phyloP scores from a whole-genome alignment of 2,113 vertebrate species.

The Crotalus helleri region DNA sequence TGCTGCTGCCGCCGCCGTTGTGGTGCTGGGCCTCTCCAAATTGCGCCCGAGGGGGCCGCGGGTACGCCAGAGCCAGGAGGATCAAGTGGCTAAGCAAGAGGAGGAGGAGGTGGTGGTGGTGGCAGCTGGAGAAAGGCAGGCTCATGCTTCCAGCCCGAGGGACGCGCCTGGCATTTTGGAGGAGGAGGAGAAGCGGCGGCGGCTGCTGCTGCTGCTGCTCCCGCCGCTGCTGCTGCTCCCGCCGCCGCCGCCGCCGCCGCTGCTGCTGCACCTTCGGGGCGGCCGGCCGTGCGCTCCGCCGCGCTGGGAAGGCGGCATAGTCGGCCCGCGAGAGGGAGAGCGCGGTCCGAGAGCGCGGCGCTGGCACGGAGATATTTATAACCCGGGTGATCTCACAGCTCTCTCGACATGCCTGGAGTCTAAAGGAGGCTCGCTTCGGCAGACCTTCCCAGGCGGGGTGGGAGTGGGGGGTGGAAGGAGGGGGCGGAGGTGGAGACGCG shows the following conservation, averaged over 20 bases:
- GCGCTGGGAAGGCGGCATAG: neutral
- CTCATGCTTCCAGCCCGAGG: conserved; percentile 84
- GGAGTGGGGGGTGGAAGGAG: conserved; percentile 54
- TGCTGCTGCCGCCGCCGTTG: conserved; percentile 23
- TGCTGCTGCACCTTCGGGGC: conserved; percentile 38
- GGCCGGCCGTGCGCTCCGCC: conserved; percentile 23
- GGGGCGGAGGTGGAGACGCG: conserved; percentile 59
- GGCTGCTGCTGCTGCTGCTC: conserved; percentile 24
- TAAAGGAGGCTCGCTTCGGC: conserved; percentile 68
- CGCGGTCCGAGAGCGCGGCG: conserved; percentile 44
- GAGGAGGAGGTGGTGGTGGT: conserved; percentile 41
- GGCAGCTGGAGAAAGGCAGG: conserved; percentile 75
- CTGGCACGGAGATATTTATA: conserved; percentile 87
- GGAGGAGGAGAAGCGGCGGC: conserved; percentile 19
- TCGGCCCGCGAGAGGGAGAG: conserved; percentile 5
- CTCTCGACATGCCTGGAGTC: conserved; percentile 68
- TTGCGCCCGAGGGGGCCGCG: conserved; percentile 66
- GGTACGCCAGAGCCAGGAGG: conserved; percentile 64
- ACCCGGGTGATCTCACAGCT: conserved; percentile 85
- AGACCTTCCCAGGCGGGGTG: conserved; percentile 61
- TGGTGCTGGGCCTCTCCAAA: conserved; percentile 51
- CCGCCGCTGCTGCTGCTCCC: conserved; percentile 40
- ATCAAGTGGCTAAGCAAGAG: conserved; percentile 75
- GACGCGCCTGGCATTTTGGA: conserved; percentile 74
- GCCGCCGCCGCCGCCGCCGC: conserved; percentile 42